Conservation (phyloP, 2,113 vertebrate genomes). For the Callipepla californica region DNA sequence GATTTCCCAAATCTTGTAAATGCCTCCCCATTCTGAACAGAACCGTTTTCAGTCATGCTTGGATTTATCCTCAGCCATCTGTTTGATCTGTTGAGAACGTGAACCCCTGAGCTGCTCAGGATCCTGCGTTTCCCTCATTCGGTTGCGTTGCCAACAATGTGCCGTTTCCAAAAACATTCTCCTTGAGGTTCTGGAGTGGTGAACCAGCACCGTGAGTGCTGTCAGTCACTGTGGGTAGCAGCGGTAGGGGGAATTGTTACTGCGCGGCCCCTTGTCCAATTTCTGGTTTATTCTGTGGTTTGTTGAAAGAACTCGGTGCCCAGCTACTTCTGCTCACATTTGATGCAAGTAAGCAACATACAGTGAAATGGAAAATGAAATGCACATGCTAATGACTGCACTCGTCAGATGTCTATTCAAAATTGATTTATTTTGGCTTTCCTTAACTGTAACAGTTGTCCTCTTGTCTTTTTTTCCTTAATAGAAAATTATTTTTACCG, state of each 20-base stretch:
- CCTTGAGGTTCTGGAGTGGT: background rate
- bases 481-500: slow-evolving; percentile 57
- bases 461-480: slow-evolving; percentile 2
- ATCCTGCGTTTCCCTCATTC: background rate
- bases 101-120: background rate
- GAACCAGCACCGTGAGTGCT: background rate
- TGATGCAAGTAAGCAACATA: background rate
- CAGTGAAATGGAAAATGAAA: background rate
- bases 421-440: slow-evolving; percentile 35
- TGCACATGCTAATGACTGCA: background rate
- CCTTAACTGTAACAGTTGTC: background rate
- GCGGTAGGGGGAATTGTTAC: background rate
- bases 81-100: background rate
- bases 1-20: background rate
- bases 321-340: background rate
- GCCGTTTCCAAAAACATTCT: background rate
- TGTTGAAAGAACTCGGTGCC: background rate
- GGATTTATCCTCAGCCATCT: background rate
- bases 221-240: background rate
- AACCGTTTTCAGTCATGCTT: background rate
- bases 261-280: background rate
- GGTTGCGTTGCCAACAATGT: background rate
- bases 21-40: background rate
- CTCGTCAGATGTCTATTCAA: background rate
- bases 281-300: slow-evolving; percentile 14